Evolutionary conservation across 2,113 vertebrate species (phyloP).

Genomic region (Megaptera novaeangliae): DNA sequence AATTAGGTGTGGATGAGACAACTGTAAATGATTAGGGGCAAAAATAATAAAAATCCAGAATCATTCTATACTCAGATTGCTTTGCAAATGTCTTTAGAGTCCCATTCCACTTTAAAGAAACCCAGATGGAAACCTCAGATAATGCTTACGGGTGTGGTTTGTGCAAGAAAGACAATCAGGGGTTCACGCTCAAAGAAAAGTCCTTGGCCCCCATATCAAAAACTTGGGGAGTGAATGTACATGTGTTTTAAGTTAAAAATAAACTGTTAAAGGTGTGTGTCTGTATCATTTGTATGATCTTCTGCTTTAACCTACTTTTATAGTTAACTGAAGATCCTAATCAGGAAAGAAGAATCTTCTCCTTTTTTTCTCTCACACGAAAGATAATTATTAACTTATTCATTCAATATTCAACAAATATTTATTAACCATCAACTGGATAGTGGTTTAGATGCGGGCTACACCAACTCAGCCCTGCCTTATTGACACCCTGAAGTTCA

Average conservation of each 20-base stretch:
- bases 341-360: neutral
- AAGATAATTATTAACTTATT: neutral
- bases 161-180: conserved; percentile 12
- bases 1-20: conserved; percentile 61
- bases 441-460: neutral
- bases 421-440: neutral
- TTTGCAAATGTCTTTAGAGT: conserved; percentile 40
- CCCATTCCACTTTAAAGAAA: conserved; percentile 4
- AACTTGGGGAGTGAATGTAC: neutral
- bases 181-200: neutral
- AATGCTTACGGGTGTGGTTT: neutral
- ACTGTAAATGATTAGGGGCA: conserved; percentile 28
- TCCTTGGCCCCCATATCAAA: conserved; percentile 34
- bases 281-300: neutral
- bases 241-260: conserved; percentile 46
- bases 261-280: conserved; percentile 17
- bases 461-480: neutral
- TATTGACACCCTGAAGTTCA: neutral
- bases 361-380: neutral
- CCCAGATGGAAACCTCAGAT: conserved; percentile 19
- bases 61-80: neutral
- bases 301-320: neutral
- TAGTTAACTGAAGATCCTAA: neutral
- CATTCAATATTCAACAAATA: neutral
- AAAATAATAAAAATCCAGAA: conserved; percentile 36